These are phyloP conservation scores for Apantesis nais DNA, from an alignment of 2,888 invertebrate species.

Conservation along the genomic window DNA sequence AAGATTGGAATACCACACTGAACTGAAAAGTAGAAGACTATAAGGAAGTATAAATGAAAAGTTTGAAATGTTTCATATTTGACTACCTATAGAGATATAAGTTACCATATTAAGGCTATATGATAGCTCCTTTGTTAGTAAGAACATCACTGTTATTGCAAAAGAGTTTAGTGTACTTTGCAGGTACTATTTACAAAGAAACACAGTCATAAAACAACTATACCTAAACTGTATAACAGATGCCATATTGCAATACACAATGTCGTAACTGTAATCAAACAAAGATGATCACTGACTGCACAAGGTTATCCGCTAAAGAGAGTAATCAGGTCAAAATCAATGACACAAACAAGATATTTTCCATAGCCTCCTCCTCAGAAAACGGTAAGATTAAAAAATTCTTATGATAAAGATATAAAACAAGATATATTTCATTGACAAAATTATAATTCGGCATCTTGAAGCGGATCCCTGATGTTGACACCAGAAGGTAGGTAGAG, in stretches of 20 bases:
- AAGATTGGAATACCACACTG: background rate
- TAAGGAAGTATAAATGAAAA: no score
- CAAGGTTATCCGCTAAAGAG: background rate
- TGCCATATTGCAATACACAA: conserved; percentile 3
- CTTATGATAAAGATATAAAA: background rate
- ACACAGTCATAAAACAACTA: background rate
- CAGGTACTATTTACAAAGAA: background rate
- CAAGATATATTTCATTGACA: no score
- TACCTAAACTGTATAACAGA: background rate
- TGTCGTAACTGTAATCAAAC: background rate
- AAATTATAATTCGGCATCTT: no score
- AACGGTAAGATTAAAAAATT: background rate
- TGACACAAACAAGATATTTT: background rate
- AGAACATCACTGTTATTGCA: background rate
- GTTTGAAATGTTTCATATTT: no score
- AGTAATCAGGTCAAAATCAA: background rate
- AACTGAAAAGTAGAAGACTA: background rate
- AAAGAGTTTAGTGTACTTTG: background rate
- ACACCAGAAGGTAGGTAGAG: no score
- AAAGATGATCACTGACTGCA: conserved; percentile 3
- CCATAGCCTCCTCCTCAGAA: background rate
- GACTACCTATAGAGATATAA: background rate
- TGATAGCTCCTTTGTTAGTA: background rate
- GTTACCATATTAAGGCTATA: background rate
- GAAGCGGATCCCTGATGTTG: no score